Percentiles rank a stretch among this genome's conserved stretches.
phyloP scores from a whole-genome alignment of 92 coral and sea anemone species.

The Phenganax stokvisi region DNA sequence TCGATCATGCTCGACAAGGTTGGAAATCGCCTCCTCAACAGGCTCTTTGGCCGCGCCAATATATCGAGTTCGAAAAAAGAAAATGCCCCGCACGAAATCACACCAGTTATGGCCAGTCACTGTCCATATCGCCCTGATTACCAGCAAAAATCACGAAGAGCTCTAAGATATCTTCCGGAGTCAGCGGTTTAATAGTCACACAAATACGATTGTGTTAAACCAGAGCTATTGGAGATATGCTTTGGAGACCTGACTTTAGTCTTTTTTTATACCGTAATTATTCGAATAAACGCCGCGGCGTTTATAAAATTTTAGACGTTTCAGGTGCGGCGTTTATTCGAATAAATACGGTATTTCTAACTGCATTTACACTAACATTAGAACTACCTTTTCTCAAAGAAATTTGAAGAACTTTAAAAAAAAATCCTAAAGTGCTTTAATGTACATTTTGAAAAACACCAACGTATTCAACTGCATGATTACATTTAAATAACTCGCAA shows the following conservation, averaged over 20 bases:
- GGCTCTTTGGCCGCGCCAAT: constrained; percentile 43
- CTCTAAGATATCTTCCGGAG: constrained; percentile 70
- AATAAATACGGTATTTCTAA: too few species aligned
- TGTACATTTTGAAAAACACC: constrained; percentile 31
- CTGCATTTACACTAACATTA: background rate
- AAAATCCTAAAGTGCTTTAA: background rate
- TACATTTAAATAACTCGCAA: constrained; percentile 33
- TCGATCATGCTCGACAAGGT: constrained; percentile 7
- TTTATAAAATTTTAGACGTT: too few species aligned
- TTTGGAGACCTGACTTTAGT: background rate
- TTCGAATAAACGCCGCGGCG: too few species aligned
- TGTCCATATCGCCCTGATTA: constrained; percentile 30
- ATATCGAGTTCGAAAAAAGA: constrained; percentile 63
- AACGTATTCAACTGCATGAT: constrained; percentile 7
- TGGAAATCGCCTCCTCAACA: constrained; percentile 39
- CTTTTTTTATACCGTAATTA: background rate
- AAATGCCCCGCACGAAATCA: constrained; percentile 74
- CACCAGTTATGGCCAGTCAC: constrained; percentile 56
- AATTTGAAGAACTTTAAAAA: constrained; percentile 1
- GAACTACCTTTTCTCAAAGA: background rate
- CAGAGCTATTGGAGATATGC: background rate
- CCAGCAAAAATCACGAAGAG: constrained; percentile 44
- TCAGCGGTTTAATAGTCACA: constrained; percentile 55
- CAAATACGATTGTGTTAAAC: background rate
- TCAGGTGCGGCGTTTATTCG: too few species aligned